phyloP scores from a whole-genome alignment of 2,888 invertebrate species.

The Philaethria dido region DNA sequence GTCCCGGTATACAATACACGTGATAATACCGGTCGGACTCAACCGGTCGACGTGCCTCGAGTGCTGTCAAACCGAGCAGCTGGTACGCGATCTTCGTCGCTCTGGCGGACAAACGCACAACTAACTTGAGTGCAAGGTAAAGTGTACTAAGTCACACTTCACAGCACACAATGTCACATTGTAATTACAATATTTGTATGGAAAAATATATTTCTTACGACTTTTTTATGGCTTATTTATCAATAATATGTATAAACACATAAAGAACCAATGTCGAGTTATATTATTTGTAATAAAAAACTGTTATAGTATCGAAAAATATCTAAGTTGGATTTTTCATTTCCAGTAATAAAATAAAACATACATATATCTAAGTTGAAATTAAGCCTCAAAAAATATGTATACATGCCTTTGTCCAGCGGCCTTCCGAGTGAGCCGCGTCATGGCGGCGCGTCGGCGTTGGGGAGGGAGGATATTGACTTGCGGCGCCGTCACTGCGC shows the following conservation, averaged over 20 bases:
- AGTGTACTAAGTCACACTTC: conserved; percentile 52
- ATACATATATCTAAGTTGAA: neutral
- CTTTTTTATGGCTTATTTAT: neutral
- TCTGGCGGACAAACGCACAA: conserved; percentile 75
- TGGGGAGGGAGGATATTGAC: conserved; percentile 80
- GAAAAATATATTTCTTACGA: neutral
- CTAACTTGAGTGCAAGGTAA: conserved; percentile 55
- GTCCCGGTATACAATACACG: conserved; percentile 58
- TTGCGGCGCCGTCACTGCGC: conserved; percentile 77
- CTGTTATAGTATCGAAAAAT: neutral
- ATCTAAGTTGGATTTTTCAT: neutral
- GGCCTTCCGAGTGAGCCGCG: conserved; percentile 59
- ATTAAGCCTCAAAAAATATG: conserved; percentile 37
- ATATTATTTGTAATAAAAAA: neutral
- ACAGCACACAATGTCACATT: neutral
- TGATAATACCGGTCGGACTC: conserved; percentile 52
- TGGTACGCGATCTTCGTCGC: conserved; percentile 62
- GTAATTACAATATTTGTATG: neutral
- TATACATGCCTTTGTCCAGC: conserved; percentile 55
- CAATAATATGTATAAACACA: neutral
- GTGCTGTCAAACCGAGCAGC: conserved; percentile 61
- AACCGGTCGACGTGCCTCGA: conserved; percentile 64
- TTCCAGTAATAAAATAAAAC: neutral
- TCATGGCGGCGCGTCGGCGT: conserved; percentile 79
- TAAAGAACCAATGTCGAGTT: neutral